Evolutionary conservation across 2,113 vertebrate species (phyloP).

Genomic region (Pygoscelis antarcticus): DNA sequence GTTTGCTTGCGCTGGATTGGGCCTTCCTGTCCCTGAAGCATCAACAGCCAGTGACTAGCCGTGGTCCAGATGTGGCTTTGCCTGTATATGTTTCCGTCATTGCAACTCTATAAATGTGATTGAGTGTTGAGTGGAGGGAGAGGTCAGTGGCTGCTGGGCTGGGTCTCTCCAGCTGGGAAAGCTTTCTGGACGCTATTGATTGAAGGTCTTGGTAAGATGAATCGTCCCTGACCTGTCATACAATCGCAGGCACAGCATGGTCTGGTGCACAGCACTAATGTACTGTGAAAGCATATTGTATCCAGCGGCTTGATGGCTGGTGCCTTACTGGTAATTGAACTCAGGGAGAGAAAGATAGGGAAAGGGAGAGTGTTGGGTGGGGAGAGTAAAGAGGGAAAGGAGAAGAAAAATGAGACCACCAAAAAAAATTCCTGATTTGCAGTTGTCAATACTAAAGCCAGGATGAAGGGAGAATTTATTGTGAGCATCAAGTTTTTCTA

Average conservation of each 20-base stretch:
- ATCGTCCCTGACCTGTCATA: neutral
- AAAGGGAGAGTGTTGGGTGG: neutral
- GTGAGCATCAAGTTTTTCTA: neutral
- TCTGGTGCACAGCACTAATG: conserved; percentile 9
- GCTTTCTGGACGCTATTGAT: conserved; percentile 11
- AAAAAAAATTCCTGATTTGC: neutral
- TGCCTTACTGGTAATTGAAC: neutral
- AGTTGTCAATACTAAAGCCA: neutral
- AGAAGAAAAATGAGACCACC: neutral
- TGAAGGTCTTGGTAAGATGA: conserved; percentile 5
- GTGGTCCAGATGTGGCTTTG: neutral
- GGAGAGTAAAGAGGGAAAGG: neutral
- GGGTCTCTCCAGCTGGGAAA: conserved; percentile 4
- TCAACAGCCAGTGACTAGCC: neutral
- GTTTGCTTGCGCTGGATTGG: neutral
- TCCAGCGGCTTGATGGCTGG: neutral
- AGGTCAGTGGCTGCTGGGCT: neutral
- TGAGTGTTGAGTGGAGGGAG: neutral
- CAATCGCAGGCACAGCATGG: neutral
- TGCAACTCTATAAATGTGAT: conserved; percentile 2
- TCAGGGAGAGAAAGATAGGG: neutral
- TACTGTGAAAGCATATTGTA: conserved; percentile 33
- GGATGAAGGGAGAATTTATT: neutral
- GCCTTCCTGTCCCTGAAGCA: neutral
- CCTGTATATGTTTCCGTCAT: neutral